These are phyloP conservation scores for Carterocephalus palaemon DNA, from an alignment of 2,888 invertebrate species.

Conservation along the genomic window DNA sequence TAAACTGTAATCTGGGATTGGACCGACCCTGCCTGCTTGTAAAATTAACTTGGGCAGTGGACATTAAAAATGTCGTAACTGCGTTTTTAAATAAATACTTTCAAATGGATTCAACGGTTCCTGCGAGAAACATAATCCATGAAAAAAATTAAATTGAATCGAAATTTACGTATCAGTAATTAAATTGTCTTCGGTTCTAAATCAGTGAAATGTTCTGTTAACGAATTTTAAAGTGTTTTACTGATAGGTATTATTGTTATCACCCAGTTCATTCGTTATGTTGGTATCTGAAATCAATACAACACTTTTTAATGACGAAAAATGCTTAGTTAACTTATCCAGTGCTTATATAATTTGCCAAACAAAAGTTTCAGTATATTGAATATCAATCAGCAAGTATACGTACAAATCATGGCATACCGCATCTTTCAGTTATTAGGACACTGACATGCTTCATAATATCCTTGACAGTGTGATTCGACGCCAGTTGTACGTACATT, in stretches of 20 bases:
- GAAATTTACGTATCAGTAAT: too few relatives aligned
- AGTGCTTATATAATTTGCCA: conserved; percentile 13
- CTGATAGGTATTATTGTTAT: too few relatives aligned
- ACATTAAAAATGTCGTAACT: conserved; percentile 24
- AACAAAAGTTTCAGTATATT: conserved; percentile 16
- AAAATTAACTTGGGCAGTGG: conserved; percentile 24
- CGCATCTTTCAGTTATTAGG: conserved; percentile 12
- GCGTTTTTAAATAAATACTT: conserved; percentile 20
- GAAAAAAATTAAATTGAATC: conserved; percentile 2
- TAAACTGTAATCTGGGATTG: conserved; percentile 15
- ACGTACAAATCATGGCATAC: conserved; percentile 16
- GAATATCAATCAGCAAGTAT: conserved; percentile 18
- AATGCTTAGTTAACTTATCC: not conserved
- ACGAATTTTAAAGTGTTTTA: too few relatives aligned
- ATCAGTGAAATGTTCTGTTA: too few relatives aligned
- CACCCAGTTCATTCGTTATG: too few relatives aligned
- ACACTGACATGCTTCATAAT: conserved; percentile 19
- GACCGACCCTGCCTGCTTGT: conserved; percentile 14
- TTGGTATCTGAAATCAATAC: too few relatives aligned
- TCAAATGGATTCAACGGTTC: conserved; percentile 1
- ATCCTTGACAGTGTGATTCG: conserved; percentile 21
- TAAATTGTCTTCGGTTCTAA: too few relatives aligned
- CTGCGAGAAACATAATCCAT: conserved; percentile 14
- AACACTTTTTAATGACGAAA: conserved; percentile 1
- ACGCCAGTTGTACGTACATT: conserved; percentile 20